Conservation (phyloP, 2,797 vertebrate species). For the Sciurus carolinensis region DNA sequence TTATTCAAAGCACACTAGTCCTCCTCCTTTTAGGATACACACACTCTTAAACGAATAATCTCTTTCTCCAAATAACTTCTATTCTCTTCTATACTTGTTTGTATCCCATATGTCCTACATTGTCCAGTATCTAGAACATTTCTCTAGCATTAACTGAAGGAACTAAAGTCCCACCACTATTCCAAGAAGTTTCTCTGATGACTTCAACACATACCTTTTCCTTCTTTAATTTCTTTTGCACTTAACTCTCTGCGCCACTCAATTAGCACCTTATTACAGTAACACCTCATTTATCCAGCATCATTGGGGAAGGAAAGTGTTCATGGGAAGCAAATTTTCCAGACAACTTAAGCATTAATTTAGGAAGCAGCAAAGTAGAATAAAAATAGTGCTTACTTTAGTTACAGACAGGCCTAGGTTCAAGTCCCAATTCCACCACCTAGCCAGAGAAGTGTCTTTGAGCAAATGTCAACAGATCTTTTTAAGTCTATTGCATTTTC, state of each 20-base stretch:
- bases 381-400: constrained; percentile 36
- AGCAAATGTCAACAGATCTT: background rate
- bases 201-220: constrained; percentile 57
- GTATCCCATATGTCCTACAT: background rate
- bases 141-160: background rate
- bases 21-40: background rate
- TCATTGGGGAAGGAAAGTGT: constrained; percentile 67
- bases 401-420: background rate
- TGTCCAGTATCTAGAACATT: background rate
- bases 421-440: constrained; percentile 31
- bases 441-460: background rate
- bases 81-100: background rate
- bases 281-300: constrained; percentile 76
- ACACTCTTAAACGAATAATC: background rate
- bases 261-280: constrained; percentile 79
- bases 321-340: constrained; percentile 75
- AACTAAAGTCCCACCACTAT: background rate
- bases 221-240: constrained; percentile 71
- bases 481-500: background rate
- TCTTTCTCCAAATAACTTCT: background rate
- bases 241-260: constrained; percentile 56
- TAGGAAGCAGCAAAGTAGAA: constrained; percentile 64
- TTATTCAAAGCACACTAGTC: background rate
- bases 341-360: constrained; percentile 70
- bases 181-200: constrained; percentile 54